Base-by-base conservation (phyloP, 37 sponge, comb jelly and placozoan genomes). In the Oscarella lobularis region DNA sequence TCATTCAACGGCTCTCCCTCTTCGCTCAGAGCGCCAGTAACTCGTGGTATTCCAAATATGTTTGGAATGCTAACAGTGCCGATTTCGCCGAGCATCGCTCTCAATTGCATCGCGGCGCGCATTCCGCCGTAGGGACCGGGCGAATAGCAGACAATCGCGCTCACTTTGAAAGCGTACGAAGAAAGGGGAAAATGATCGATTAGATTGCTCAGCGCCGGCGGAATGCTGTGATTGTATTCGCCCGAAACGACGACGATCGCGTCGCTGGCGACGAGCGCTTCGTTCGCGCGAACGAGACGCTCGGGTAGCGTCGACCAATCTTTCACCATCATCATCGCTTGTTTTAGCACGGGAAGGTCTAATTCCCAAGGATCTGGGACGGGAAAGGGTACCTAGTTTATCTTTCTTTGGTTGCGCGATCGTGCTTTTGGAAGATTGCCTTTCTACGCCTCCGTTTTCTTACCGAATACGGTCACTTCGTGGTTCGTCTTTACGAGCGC, bases 211-310 rank as follows among this genome's bases (percentile, higher is more conserved):
- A 95, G 92, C 14, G 92, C 96, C 3, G 96, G 96, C 2, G 92
- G 92, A 6, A 95, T 73, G 73, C 79, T 34, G 77, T 85, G 86
- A 78, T 95, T 95, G 96, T 95, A 95, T 66, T 95, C 96, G 2
- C 86, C 88, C 6, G 89, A 72, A 31, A 91, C 66, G 29, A 88
- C 35, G 0, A 95, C 70, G 74, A 74, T 85, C 0, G 80, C 92
- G 78, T 95, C 96, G 32, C 88, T 84, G 3, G 65, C 83, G 38
- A 31, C 78, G 33, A 95, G 81, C 75, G 73, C 33, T 38, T 88
- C 73, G 30, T 88, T 74, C 9, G 80, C 78, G 37, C 91, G 83
- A 39, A 79, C 81, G 29, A 95, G 76, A 31, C 81, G 31, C 38
- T 87, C 71, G 0, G 96, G 88, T 14, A 79, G 80, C 38, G 80